A percentile compares a stretch with the other conserved stretches of the same genome.
Conservation (phyloP, 2,888 invertebrate species). For the Hydropsyche betteni region DNA sequence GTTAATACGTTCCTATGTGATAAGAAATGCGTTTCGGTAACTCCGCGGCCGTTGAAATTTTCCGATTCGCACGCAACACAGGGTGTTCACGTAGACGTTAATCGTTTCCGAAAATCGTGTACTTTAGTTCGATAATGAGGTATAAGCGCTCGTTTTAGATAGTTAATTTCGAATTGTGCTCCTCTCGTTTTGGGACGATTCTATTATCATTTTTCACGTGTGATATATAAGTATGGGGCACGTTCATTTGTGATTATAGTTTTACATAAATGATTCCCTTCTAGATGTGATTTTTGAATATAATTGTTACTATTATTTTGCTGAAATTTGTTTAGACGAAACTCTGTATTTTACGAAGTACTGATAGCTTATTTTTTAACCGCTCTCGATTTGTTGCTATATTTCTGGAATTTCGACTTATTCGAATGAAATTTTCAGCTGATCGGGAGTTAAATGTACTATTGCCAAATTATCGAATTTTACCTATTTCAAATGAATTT, state of each 20-base stretch:
- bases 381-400: too few species aligned
- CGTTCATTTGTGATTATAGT: slow-evolving; percentile 23
- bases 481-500: background rate
- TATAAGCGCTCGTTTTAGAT: too few species aligned
- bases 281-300: background rate
- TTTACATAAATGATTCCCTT: slow-evolving; percentile 16
- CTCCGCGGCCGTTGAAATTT: too few species aligned
- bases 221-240: background rate
- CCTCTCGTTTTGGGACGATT: background rate
- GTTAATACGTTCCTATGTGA: too few species aligned
- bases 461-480: too few species aligned
- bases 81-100: background rate
- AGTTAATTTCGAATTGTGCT: too few species aligned
- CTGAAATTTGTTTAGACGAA: background rate
- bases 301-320: background rate
- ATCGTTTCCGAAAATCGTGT: background rate
- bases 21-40: background rate
- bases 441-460: too few species aligned
- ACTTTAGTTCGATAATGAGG: slow-evolving; percentile 18
- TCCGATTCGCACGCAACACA: background rate
- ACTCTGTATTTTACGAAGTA: background rate
- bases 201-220: background rate
- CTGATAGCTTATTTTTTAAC: too few species aligned
- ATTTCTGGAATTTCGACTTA: too few species aligned
- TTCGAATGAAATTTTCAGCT: too few species aligned